These are phyloP conservation scores for Mirza zaza DNA, from an alignment of 2,113 vertebrate genomes.

Conservation along the genomic window DNA sequence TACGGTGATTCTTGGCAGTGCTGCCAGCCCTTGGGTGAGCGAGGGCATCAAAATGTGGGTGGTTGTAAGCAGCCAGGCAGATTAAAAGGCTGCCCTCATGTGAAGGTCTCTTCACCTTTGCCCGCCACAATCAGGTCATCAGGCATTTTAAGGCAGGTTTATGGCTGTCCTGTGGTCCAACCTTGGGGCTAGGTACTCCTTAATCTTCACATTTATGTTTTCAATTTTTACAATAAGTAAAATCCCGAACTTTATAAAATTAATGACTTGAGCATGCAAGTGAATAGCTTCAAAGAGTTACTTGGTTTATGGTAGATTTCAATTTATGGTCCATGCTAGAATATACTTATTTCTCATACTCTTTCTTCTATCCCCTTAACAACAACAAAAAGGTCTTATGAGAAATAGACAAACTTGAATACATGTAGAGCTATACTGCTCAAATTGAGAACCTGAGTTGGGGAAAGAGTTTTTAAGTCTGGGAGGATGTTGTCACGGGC, in stretches of 20 bases:
- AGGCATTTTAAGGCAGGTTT: background rate
- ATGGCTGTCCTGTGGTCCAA: background rate
- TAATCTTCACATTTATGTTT: background rate
- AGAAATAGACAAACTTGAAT: background rate
- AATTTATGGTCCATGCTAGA: background rate
- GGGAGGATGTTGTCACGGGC: background rate
- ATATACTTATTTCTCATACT: background rate
- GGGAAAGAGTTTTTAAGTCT: background rate
- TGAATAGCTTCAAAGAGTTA: background rate
- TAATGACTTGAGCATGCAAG: background rate
- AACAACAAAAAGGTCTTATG: background rate
- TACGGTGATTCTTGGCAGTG: no score
- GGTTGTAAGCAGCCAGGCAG: background rate
- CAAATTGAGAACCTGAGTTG: background rate
- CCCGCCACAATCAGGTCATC: background rate
- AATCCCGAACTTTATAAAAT: background rate
- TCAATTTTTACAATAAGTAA: constrained; percentile 14
- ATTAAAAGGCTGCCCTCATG: background rate
- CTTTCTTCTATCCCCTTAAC: background rate
- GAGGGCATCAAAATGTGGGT: background rate
- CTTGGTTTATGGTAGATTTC: background rate
- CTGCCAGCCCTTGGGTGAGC: background rate
- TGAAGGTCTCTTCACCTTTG: background rate
- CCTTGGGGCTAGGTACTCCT: background rate
- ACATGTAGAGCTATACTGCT: background rate